Conservation (phyloP, 2,888 invertebrate genomes). For the Cataglyphis altisquamis region DNA sequence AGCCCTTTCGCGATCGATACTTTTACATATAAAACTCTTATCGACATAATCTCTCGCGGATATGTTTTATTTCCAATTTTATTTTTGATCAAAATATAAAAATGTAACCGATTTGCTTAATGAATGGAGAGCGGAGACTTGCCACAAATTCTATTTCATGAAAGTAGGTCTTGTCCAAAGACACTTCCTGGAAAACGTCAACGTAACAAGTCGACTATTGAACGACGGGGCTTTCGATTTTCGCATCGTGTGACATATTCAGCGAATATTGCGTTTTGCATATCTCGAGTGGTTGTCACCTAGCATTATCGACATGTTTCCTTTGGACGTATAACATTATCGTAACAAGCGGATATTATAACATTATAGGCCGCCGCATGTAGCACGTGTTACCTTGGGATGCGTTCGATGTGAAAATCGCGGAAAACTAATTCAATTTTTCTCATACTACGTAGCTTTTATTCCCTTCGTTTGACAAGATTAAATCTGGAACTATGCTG, state of each 20-base stretch:
- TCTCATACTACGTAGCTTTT: conserved; percentile 6
- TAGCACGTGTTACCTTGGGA: not conserved
- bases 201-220: conserved; percentile 56
- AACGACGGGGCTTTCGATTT: conserved; percentile 66
- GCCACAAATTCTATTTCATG: conserved; percentile 43
- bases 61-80: conserved; percentile 27
- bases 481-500: not conserved
- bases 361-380: conserved; percentile 10
- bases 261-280: conserved; percentile 56
- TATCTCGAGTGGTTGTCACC: conserved; percentile 58
- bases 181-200: conserved; percentile 53
- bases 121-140: conserved; percentile 35
- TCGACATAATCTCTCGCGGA: conserved; percentile 19
- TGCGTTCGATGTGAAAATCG: conserved; percentile 17
- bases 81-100: conserved; percentile 30
- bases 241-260: conserved; percentile 52
- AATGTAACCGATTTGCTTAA: conserved; percentile 16
- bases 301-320: conserved; percentile 61
- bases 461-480: not conserved
- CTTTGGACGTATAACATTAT: conserved; percentile 29
- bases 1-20: conserved; percentile 21
- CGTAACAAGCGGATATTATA: conserved; percentile 52
- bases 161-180: conserved; percentile 68
- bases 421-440: conserved; percentile 25
- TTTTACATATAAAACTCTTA: conserved; percentile 14